Percentiles rank a stretch among this genome's conserved stretches.
Conservation (phyloP, 2,888 invertebrate species). For the Ligdia adustata region DNA sequence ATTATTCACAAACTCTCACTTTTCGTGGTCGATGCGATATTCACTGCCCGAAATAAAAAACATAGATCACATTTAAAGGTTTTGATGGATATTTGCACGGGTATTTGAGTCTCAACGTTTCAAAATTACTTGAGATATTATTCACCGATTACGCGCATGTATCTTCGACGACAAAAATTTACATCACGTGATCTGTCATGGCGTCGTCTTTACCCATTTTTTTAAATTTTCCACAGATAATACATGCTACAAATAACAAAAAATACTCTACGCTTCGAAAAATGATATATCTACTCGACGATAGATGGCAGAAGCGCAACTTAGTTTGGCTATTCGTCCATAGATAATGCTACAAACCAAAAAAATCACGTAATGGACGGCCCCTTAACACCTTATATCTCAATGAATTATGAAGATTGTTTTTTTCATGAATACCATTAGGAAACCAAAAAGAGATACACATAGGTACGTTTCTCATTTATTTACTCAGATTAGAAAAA, state of each 20-base stretch:
- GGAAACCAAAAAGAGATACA: too few relatives aligned
- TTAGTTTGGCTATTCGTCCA: neutral
- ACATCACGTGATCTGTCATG: conserved; percentile 84
- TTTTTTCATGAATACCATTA: too few relatives aligned
- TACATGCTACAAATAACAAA: too few relatives aligned
- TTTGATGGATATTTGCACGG: conserved; percentile 53
- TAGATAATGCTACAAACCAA: neutral
- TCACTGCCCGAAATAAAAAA: conserved; percentile 44
- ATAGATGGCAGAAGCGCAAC: neutral
- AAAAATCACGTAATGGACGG: too few relatives aligned
- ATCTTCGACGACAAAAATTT: conserved; percentile 81
- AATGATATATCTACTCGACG: neutral
- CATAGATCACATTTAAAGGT: conserved; percentile 44
- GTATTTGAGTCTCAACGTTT: conserved; percentile 65
- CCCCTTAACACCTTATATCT: too few relatives aligned
- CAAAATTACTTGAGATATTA: conserved; percentile 75
- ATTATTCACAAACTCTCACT: conserved; percentile 34
- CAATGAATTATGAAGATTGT: too few relatives aligned
- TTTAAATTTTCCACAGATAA: conserved; percentile 13
- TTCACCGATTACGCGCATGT: conserved; percentile 75
- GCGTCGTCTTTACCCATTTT: conserved; percentile 58
- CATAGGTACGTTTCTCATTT: too few relatives aligned
- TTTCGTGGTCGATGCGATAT: conserved; percentile 47
- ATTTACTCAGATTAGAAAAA: too few relatives aligned
- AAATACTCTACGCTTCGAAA: too few relatives aligned